phyloP scores from a whole-genome alignment of 1,140 invertebrate species.

The Prorops nasuta region DNA sequence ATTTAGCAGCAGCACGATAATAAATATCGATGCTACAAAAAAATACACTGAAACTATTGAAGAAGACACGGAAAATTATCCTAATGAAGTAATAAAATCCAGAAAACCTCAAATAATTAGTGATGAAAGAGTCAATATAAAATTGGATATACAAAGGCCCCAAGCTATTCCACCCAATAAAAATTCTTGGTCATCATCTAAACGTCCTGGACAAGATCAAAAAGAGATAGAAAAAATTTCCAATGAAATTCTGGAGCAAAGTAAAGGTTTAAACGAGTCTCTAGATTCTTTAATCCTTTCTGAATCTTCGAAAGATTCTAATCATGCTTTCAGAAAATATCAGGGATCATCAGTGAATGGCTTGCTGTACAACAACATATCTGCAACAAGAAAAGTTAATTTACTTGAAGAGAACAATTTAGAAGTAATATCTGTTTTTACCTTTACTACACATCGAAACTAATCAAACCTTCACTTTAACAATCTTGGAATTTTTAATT shows the following conservation, averaged over 20 bases:
- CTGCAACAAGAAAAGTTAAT: too few species aligned
- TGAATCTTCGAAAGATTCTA: slow-evolving; percentile 12
- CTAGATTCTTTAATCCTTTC: slow-evolving; percentile 1
- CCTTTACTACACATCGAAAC: too few species aligned
- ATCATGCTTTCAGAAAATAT: slow-evolving; percentile 9
- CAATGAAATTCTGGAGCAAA: slow-evolving; percentile 46
- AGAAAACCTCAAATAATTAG: slow-evolving; percentile 37
- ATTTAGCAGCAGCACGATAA: neutral
- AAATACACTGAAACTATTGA: slow-evolving; percentile 10
- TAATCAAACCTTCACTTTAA: too few species aligned
- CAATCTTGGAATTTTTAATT: slow-evolving; percentile 5
- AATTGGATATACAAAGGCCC: slow-evolving; percentile 22
- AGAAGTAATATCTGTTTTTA: too few species aligned
- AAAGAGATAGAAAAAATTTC: slow-evolving; percentile 40
- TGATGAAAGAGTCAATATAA: slow-evolving; percentile 35
- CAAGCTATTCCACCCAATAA: slow-evolving; percentile 5
- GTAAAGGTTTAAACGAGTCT: slow-evolving; percentile 35
- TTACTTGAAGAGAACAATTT: too few species aligned
- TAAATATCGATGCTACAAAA: neutral
- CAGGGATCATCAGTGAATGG: too few species aligned
- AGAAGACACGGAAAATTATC: slow-evolving; percentile 11
- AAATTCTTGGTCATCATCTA: neutral
- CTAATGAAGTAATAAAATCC: neutral
- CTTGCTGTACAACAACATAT: too few species aligned
- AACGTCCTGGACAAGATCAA: slow-evolving; percentile 20